These are phyloP conservation scores for Oscheius sp. DNA, from an alignment of 2,888 invertebrate genomes.

Conservation along the genomic window DNA sequence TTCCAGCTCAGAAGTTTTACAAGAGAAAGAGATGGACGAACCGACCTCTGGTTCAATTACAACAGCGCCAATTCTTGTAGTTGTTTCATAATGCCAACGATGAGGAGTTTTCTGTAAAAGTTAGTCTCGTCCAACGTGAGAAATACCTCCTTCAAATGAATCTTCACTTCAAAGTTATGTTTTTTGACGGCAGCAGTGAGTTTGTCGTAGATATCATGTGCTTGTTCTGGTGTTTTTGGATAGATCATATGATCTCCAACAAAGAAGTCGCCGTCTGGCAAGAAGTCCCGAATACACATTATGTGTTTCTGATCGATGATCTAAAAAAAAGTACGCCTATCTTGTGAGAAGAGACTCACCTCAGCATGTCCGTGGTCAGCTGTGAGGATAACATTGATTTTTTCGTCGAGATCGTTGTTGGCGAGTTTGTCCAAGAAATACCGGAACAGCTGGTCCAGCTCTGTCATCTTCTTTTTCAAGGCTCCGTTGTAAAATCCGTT, in stretches of 20 bases:
- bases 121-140: no score
- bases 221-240: conserved; percentile 50
- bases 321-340: conserved; percentile 9
- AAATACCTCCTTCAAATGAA: conserved; percentile 48
- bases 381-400: conserved; percentile 75
- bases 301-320: conserved; percentile 55
- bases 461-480: conserved; percentile 62
- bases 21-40: conserved; percentile 54
- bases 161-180: conserved; percentile 46
- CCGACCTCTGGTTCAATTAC: conserved; percentile 76
- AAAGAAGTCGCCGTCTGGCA: conserved; percentile 49
- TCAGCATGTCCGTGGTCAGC: conserved; percentile 76
- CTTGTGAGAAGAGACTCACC: conserved; percentile 26
- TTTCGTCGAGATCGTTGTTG: conserved; percentile 61
- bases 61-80: conserved; percentile 74
- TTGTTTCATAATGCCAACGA: conserved; percentile 80
- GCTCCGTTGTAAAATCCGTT: conserved; percentile 69
- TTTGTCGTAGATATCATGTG: conserved; percentile 43
- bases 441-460: conserved; percentile 73
- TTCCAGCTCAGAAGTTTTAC: conserved; percentile 44
- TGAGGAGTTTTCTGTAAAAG: conserved; percentile 74
- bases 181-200: conserved; percentile 50
- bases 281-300: conserved; percentile 56
- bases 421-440: conserved; percentile 69
- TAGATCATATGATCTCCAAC: conserved; percentile 63